Base-by-base conservation (phyloP, 1,140 invertebrate species). In the Pectinophora gossypiella region DNA sequence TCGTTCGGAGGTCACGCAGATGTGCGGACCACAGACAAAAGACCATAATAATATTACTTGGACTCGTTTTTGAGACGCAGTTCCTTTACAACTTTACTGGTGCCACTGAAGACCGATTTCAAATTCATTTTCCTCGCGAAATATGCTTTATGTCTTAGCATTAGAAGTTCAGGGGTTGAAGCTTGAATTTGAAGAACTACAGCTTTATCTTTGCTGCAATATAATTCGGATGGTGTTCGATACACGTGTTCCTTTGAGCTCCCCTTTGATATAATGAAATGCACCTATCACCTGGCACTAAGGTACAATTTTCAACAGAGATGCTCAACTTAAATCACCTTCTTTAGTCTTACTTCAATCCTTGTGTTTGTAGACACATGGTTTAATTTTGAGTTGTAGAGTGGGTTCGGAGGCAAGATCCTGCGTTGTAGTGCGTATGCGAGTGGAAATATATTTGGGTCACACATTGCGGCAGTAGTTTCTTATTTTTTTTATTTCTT, bases 1-100 rank as follows among this genome's bases (percentile, higher is more conserved):
- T 61, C 64, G 76, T 76, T 73, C 67, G 76, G 68, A 76, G 80
- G 80, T 78, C 77, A 84, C 68, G 78, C 76, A 84, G 71, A 84
- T 77, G 79, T 40, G 71, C 61, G 67, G 64, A 62, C 61, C 44
- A 48, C 67, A 80, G 60, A 79, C 73, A 77, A 79, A 79, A 72
- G 70, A 55, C 55, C 68, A 60, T 64, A 72, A 80, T 77, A 76
- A 75, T 71, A 72, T 70, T 68, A 64, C 63, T 59, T 64, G 64
- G 68, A 64, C 54, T 61, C 55, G 64, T 70, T 73, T 64, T 77
- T 76, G 66, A 74, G 70, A 74, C 76, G 78, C 69, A 77, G 59
- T 76, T 77, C 62, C 64, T 72, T 48, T 38, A 51, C 72, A 58
- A 72, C 56, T 7, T 54, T 66, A 68, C n/a, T 18, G 21, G 35